Evolutionary conservation across 1,140 invertebrate species (phyloP).

Genomic region (Pantala flavescens): DNA sequence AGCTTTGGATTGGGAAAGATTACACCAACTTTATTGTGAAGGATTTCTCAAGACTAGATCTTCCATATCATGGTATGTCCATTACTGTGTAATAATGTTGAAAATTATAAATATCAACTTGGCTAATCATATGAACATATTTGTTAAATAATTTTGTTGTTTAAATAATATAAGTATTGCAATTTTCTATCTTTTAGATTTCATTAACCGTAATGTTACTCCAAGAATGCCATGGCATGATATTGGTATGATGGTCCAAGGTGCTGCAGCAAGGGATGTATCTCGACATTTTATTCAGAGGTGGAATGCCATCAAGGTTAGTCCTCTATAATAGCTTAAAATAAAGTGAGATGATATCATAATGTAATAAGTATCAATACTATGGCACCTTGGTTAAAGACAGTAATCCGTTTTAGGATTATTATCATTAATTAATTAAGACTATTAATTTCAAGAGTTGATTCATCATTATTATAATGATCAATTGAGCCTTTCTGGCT

Average conservation of each 20-base stretch:
- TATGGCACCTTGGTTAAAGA: too few relatives aligned
- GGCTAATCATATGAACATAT: too few relatives aligned
- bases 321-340: too few relatives aligned
- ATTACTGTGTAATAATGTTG: background rate
- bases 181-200: slow-evolving; percentile 48
- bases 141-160: background rate
- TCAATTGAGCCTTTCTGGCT: too few relatives aligned
- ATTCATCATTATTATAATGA: too few relatives aligned
- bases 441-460: too few relatives aligned
- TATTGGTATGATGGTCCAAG: slow-evolving; percentile 76
- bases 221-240: slow-evolving; percentile 99
- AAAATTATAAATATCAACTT: background rate
- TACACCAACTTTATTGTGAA: slow-evolving; percentile 98
- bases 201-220: slow-evolving; percentile 73
- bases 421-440: too few relatives aligned
- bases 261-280: slow-evolving; percentile 77
- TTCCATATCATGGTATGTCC: slow-evolving; percentile 66
- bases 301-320: slow-evolving; percentile 93
- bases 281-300: slow-evolving; percentile 94
- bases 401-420: too few relatives aligned
- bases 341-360: too few relatives aligned
- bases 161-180: background rate
- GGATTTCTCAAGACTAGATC: slow-evolving; percentile 84
- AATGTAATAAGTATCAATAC: too few relatives aligned
- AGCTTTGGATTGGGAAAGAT: slow-evolving; percentile 97